Evolutionary conservation across 2,888 invertebrate genomes (phyloP).

Genomic region (Empis livida): DNA sequence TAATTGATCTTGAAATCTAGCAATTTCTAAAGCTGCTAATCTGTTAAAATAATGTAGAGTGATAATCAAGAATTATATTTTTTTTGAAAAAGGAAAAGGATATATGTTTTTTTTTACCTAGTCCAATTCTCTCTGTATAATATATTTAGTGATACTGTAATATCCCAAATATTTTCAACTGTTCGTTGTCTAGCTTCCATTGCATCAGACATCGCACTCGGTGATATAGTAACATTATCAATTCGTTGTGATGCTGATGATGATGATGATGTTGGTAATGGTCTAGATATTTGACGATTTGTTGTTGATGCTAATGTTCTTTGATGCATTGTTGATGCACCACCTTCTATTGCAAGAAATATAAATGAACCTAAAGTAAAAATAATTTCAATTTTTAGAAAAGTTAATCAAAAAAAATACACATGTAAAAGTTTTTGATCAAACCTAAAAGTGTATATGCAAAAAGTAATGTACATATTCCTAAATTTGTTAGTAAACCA

Average conservation of each 20-base stretch:
- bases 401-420: not conserved
- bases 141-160: slow-evolving; percentile 76
- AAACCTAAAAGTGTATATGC: slow-evolving; percentile 60
- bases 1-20: slow-evolving; percentile 70
- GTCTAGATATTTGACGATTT: slow-evolving; percentile 32
- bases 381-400: not conserved
- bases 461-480: slow-evolving; percentile 67
- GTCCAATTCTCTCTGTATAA: slow-evolving; percentile 86
- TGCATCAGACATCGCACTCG: slow-evolving; percentile 31
- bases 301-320: slow-evolving; percentile 42
- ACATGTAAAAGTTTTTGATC: slow-evolving; percentile 21
- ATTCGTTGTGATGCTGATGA: slow-evolving; percentile 1
- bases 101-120: slow-evolving; percentile 44
- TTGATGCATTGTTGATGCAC: slow-evolving; percentile 30
- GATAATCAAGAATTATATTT: not conserved
- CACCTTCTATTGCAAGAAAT: slow-evolving; percentile 73
- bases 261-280: slow-evolving; percentile 22
- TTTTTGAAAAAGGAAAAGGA: not conserved
- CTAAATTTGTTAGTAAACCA: slow-evolving; percentile 65
- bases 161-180: slow-evolving; percentile 84
- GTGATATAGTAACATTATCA: slow-evolving; percentile 28
- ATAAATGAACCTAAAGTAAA: slow-evolving; percentile 55
- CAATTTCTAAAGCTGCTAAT: slow-evolving; percentile 36
- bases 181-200: slow-evolving; percentile 52
- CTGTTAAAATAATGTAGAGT: slow-evolving; percentile 16